Percentiles rank a stretch among this genome's conserved stretches.
Conservation (phyloP, 2,113 vertebrate species). For the Sminthopsis crassicaudata region DNA sequence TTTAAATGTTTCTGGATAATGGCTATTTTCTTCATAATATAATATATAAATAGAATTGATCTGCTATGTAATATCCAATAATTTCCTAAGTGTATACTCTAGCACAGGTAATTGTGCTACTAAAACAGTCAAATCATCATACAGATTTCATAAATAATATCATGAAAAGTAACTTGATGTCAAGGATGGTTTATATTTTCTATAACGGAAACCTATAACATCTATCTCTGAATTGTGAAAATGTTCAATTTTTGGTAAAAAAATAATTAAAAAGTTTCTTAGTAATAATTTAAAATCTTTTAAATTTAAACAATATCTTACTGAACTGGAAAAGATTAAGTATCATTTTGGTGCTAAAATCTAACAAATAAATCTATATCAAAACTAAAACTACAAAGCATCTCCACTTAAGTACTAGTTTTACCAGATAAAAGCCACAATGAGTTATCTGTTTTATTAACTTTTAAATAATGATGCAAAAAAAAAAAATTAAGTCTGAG, state of each 20-base stretch:
- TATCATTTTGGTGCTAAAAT: not conserved
- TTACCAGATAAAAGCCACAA: too few relatives aligned
- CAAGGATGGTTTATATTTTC: too few relatives aligned
- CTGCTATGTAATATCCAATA: too few relatives aligned
- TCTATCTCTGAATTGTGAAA: conserved; percentile 33
- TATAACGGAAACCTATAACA: conserved; percentile 12
- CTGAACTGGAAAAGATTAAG: not conserved
- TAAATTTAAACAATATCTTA: not conserved
- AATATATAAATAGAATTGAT: not conserved
- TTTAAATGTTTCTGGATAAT: conserved; percentile 11
- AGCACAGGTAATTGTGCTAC: not conserved
- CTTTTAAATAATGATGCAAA: too few relatives aligned
- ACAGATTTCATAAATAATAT: conserved; percentile 5
- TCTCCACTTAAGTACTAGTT: too few relatives aligned
- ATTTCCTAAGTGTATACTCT: too few relatives aligned
- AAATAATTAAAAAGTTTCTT: conserved; percentile 8
- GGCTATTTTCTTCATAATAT: conserved; percentile 7
- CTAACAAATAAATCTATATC: not conserved
- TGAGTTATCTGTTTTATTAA: too few relatives aligned
- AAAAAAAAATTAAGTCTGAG: too few relatives aligned
- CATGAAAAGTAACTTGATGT: conserved; percentile 10
- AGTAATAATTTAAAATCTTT: not conserved
- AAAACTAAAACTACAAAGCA: not conserved
- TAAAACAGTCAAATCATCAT: conserved; percentile 38
- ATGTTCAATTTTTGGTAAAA: conserved; percentile 14